Evolutionary conservation across 2,797 vertebrate species (phyloP).

Genomic region (Manis crassicaudata): DNA sequence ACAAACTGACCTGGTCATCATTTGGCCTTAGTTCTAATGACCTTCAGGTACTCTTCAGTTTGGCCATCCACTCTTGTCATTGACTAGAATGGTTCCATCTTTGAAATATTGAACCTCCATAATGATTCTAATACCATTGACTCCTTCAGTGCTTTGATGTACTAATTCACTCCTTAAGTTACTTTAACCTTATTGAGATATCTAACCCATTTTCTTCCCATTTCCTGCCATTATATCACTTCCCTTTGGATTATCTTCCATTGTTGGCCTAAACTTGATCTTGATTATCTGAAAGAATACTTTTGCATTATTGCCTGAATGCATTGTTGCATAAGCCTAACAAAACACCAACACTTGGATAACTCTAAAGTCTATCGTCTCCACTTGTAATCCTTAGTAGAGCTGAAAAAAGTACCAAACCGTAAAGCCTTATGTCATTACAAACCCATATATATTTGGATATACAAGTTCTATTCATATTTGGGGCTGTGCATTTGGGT

Average conservation of each 20-base stretch:
- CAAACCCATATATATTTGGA: neutral
- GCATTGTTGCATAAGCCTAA: neutral
- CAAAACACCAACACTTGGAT: slow-evolving; percentile 1
- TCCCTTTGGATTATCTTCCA: neutral
- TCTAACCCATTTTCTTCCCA: neutral
- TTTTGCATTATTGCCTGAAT: neutral
- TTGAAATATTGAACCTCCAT: neutral
- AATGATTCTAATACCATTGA: neutral
- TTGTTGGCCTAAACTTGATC: neutral
- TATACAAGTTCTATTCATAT: neutral
- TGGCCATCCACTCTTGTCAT: neutral
- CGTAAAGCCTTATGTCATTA: neutral
- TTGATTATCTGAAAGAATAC: slow-evolving; percentile 7
- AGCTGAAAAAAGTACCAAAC: neutral
- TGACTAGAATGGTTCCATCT: neutral
- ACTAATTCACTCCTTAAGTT: neutral
- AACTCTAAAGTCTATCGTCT: neutral
- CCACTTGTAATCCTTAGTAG: neutral
- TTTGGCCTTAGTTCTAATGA: neutral
- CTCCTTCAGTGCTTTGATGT: neutral
- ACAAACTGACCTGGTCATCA: neutral
- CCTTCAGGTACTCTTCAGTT: neutral
- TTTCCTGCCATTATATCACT: neutral
- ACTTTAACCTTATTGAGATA: neutral
- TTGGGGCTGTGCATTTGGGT: neutral